Conservation (phyloP, 2,888 invertebrate species). For the Limnephilus lunatus region DNA sequence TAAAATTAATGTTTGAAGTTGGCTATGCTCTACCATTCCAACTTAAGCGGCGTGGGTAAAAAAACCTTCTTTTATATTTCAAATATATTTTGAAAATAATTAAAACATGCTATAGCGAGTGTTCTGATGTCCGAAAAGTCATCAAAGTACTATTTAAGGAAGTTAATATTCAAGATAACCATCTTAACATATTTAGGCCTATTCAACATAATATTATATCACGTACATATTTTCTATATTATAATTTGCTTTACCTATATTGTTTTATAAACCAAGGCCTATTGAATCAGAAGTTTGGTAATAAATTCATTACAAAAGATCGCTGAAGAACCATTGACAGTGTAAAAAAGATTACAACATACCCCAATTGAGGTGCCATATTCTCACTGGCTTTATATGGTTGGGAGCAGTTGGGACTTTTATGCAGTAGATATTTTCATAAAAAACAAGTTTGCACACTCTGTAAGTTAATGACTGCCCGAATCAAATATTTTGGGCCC, state of each 20-base stretch:
- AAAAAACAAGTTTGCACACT: neutral
- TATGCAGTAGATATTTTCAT: no score
- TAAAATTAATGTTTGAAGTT: conserved; percentile 20
- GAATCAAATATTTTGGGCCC: neutral
- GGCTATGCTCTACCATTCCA: neutral
- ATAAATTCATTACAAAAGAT: neutral
- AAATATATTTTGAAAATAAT: neutral
- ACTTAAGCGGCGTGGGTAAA: neutral
- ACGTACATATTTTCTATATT: no score
- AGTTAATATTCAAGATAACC: neutral
- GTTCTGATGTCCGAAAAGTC: neutral
- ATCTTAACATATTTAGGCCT: neutral
- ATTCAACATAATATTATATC: neutral
- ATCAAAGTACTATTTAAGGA: neutral
- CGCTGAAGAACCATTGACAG: no score
- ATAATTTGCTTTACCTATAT: neutral
- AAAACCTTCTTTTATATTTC: neutral
- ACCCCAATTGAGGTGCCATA: no score
- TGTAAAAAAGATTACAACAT: neutral
- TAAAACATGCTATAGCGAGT: neutral
- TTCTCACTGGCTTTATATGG: no score
- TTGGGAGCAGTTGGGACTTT: no score
- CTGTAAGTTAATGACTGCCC: neutral
- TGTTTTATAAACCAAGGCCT: no score
- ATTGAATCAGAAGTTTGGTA: neutral